Percentiles rank a stretch among this genome's conserved stretches.
Conservation (phyloP, 1,140 invertebrate species). For the Protaetia brevitarsis region DNA sequence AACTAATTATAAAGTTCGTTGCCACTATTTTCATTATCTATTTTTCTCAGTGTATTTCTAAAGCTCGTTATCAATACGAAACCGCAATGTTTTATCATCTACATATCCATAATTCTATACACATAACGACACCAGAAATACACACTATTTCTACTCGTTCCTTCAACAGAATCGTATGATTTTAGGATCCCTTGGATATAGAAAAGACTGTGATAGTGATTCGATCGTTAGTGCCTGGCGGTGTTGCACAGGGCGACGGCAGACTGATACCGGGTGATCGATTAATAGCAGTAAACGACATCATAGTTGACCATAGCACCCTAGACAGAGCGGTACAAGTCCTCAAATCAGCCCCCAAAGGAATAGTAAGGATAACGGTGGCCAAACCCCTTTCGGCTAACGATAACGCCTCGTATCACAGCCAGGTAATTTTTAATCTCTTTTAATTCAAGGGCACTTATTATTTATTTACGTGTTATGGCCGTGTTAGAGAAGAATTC, state of each 20-base stretch:
- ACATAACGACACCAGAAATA: no score
- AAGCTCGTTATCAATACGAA: no score
- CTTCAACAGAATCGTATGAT: slow-evolving; percentile 23
- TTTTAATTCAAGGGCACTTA: no score
- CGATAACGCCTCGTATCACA: slow-evolving; percentile 54
- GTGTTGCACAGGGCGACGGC: slow-evolving; percentile 77
- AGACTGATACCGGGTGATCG: slow-evolving; percentile 81
- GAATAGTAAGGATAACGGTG: slow-evolving; percentile 76
- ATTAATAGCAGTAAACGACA: slow-evolving; percentile 80
- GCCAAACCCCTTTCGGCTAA: slow-evolving; percentile 81
- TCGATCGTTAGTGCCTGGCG: slow-evolving; percentile 78
- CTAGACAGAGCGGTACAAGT: slow-evolving; percentile 81
- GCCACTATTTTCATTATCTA: no score
- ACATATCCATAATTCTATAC: no score
- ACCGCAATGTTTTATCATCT: no score
- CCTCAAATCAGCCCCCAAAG: slow-evolving; percentile 73
- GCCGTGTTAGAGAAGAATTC: no score
- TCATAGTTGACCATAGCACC: slow-evolving; percentile 69
- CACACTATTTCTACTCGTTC: no score
- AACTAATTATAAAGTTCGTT: no score
- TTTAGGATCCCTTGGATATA: slow-evolving; percentile 74
- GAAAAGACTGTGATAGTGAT: slow-evolving; percentile 86
- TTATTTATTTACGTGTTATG: no score
- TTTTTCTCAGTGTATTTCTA: no score
- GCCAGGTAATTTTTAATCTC: slow-evolving; percentile 60